Evolutionary conservation across 2,113 vertebrate genomes (phyloP), one percentile per base, ranked within the genome.

Genomic region (Boleophthalmus pectinirostris): DNA sequence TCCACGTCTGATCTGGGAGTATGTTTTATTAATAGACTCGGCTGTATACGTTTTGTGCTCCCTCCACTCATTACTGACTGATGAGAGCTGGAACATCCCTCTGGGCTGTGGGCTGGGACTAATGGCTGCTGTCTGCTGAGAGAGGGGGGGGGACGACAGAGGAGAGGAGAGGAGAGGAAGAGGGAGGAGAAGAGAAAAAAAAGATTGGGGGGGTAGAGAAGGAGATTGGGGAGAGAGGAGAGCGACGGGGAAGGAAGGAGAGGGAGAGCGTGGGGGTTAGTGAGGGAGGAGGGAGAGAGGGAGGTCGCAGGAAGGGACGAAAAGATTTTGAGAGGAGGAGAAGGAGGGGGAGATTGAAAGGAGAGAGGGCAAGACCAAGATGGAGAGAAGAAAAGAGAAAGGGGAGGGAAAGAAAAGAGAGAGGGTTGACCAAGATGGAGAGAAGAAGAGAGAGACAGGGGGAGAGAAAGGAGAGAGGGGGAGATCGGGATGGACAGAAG

Each of bases 1-100:
- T 80, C 65, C 43, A 0, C 45, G 18, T 57, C 38, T 24, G 1
- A 61, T 80, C 51, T 78, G 64, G 0, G 6, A 16, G 20, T 63
- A 75, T 81, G 18, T 60, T 83, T 88, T 75, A 87, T 85, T 82
- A 69, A 88, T 82, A 43, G 70, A 72, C 58, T 21, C 75, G 76
- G 71, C 73, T 67, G 73, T 77, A 20, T 68, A 72, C 46, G 57
- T 77, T 58, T 58, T 66, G 68, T 14, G 1, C 72, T 69, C 68
- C 66, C 38, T 29, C 68, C 78, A 68, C 77, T 85, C 81, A 76
- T 86, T 82, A 85, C 73, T 66, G 80, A 67, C 71, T 83, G 87
- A 89, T 82, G 74, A 78, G 74, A 80, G 61, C 68, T 67, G 75
- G 75, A 82, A 61, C 70, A 33, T 80, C 77, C 84, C 87, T 82